Evolutionary conservation across 2,888 invertebrate genomes (phyloP).

Genomic region (Drosophila pseudotalamancana): DNA sequence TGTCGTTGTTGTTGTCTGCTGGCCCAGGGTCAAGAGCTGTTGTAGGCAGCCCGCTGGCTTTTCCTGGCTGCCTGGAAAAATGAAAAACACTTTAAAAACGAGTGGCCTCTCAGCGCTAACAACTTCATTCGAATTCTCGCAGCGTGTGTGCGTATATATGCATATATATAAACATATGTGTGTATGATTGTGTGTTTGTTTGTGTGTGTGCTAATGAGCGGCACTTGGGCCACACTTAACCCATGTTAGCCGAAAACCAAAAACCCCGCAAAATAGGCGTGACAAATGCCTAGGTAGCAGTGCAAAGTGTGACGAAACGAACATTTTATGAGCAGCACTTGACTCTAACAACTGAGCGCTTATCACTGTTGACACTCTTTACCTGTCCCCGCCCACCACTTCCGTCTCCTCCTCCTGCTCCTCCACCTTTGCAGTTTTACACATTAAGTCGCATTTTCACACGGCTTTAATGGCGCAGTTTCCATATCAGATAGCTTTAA

Average conservation of each 20-base stretch:
- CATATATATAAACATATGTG: constrained; percentile 4
- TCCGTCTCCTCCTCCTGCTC: constrained; percentile 4
- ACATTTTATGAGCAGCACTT: constrained; percentile 68
- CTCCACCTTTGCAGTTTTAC: constrained; percentile 24
- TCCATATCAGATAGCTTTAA: constrained; percentile 65
- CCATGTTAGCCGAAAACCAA: constrained; percentile 67
- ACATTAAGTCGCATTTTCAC: constrained; percentile 58
- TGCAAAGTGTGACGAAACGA: constrained; percentile 10
- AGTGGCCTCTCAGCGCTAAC: constrained; percentile 51
- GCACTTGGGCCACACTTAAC: constrained; percentile 60
- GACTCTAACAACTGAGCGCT: constrained; percentile 72
- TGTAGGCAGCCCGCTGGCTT: constrained; percentile 46
- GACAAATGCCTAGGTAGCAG: constrained; percentile 52
- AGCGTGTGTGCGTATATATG: constrained; percentile 13
- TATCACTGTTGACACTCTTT: constrained; percentile 53
- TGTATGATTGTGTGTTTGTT: constrained; percentile 13
- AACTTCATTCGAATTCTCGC: constrained; percentile 47
- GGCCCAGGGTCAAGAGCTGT: constrained; percentile 56
- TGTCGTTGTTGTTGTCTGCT: constrained; percentile 21
- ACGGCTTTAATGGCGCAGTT: constrained; percentile 60
- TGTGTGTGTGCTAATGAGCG: constrained; percentile 67
- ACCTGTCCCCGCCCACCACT: background rate
- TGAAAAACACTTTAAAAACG: constrained; percentile 37
- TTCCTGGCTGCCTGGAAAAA: constrained; percentile 42
- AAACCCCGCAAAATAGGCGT: constrained; percentile 58